These are phyloP conservation scores for Scaptomyza montana DNA, from an alignment of 1,140 invertebrate genomes.

Conservation along the genomic window DNA sequence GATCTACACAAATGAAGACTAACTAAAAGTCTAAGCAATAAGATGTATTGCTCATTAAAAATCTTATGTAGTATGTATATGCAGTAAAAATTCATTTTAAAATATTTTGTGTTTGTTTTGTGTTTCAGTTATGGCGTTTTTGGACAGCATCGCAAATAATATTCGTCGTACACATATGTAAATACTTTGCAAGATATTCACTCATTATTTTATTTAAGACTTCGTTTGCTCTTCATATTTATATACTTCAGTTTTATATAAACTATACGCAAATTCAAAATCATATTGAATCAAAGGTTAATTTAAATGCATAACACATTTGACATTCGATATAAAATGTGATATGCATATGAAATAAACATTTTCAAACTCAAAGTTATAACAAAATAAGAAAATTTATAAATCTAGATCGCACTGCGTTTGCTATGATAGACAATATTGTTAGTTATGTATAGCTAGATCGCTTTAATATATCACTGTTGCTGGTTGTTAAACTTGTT, in stretches of 20 bases:
- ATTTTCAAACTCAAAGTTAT: constrained; percentile 23
- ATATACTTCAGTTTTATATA: constrained; percentile 42
- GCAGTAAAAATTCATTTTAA: constrained; percentile 7
- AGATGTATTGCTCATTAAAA: constrained; percentile 14
- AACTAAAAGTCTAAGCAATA: not conserved
- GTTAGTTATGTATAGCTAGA: constrained; percentile 59
- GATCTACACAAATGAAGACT: constrained; percentile 8
- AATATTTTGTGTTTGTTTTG: constrained; percentile 22
- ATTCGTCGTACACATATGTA: constrained; percentile 14
- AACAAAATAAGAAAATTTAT: constrained; percentile 27
- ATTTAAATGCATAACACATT: too few species aligned
- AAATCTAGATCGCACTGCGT: constrained; percentile 51
- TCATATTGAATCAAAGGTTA: constrained; percentile 24
- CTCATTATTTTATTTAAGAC: constrained; percentile 54
- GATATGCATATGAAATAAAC: not conserved
- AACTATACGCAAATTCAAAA: constrained; percentile 39
- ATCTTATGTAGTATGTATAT: not conserved
- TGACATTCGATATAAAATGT: not conserved
- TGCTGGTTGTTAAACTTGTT: constrained; percentile 53
- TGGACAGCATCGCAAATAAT: constrained; percentile 56
- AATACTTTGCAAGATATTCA: constrained; percentile 28
- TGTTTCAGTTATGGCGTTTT: constrained; percentile 56
- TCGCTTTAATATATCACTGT: constrained; percentile 74
- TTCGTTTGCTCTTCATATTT: constrained; percentile 41
- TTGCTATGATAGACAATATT: constrained; percentile 69